These are phyloP conservation scores for Chromoteleia sp. DNA, from an alignment of 2,888 invertebrate species.

Conservation along the genomic window DNA sequence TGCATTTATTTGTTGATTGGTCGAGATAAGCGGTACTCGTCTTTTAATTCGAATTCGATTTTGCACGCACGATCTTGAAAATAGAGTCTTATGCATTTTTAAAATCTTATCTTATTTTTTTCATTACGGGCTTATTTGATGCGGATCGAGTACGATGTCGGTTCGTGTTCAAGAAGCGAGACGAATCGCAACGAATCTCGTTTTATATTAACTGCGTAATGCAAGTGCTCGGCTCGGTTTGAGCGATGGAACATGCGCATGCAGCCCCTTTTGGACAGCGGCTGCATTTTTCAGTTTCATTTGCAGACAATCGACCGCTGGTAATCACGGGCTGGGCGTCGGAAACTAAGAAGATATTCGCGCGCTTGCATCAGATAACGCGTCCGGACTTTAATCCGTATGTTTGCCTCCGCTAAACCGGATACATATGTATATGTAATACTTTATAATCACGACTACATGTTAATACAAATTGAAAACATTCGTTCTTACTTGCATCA, in stretches of 20 bases:
- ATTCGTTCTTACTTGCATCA: slow-evolving; percentile 46
- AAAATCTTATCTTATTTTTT: slow-evolving; percentile 68
- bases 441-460: slow-evolving; percentile 68
- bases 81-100: slow-evolving; percentile 70
- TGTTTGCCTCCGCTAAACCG: slow-evolving; percentile 65
- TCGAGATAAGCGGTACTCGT: slow-evolving; percentile 52
- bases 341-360: slow-evolving; percentile 81
- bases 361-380: slow-evolving; percentile 82
- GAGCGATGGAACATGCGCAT: slow-evolving; percentile 71
- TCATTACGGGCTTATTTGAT: slow-evolving; percentile 65
- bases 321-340: slow-evolving; percentile 81
- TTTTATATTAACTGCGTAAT: slow-evolving; percentile 73
- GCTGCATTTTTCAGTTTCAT: slow-evolving; percentile 80
- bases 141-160: slow-evolving; percentile 68
- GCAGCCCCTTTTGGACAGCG: slow-evolving; percentile 75
- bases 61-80: slow-evolving; percentile 61
- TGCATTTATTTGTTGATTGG: slow-evolving; percentile 65
- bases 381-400: slow-evolving; percentile 68
- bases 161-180: slow-evolving; percentile 74
- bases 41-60: slow-evolving; percentile 67
- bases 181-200: slow-evolving; percentile 75
- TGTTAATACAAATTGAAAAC: slow-evolving; percentile 69
- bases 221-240: slow-evolving; percentile 66
- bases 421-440: slow-evolving; percentile 74
- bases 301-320: slow-evolving; percentile 80